Base-by-base conservation (phyloP, 1,140 invertebrate species). In the Mycetomoellerius zeteki region DNA sequence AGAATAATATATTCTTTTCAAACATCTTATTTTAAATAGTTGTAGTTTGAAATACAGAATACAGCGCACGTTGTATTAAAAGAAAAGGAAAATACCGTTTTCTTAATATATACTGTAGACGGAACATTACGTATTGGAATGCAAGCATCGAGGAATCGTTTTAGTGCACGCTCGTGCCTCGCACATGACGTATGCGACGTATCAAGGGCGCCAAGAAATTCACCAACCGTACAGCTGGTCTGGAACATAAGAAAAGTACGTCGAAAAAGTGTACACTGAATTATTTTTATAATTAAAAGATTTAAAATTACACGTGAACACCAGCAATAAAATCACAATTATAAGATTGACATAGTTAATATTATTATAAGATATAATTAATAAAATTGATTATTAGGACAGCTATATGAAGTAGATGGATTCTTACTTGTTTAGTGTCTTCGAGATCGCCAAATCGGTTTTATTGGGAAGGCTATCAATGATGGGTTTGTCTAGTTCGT, bases 121-220 rank as follows among this genome's bases (percentile, higher is more conserved):
- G 37, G 19, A 82, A 73, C 19, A 19, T 7, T 75, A n/a, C 19
- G 56, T 84, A 73, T 58, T 75, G 56, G 56, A 62, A 19, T 54
- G 80, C 14, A 10, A 64, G 14, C 27, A n/a, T 75, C n/a, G 37
- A 19, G 43, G n/a, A 62, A 14, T 60, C 33, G 16, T 58, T 56
- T 84, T 56, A 84, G 6, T 84, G 69, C 54, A 84, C 69, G 24
- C 24, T 75, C 37, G 3, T 56, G 54, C 50, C 87, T 88, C 43
- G 73, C 14, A 88, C 75, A 8, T 89, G 88, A 64, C 69, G 93
- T 56, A 93, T 50, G 52, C 85, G 89, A 78, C 90, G 92, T 50
- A 95, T 75, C 21, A 95, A 81, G 0, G 94, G 94, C n/a, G 91
- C 73, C 3, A 95, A 76, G 16, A 95, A 75, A 82, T 91, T 93